Conservation (phyloP, 2,797 vertebrate genomes). For the Babyrousa celebensis region DNA sequence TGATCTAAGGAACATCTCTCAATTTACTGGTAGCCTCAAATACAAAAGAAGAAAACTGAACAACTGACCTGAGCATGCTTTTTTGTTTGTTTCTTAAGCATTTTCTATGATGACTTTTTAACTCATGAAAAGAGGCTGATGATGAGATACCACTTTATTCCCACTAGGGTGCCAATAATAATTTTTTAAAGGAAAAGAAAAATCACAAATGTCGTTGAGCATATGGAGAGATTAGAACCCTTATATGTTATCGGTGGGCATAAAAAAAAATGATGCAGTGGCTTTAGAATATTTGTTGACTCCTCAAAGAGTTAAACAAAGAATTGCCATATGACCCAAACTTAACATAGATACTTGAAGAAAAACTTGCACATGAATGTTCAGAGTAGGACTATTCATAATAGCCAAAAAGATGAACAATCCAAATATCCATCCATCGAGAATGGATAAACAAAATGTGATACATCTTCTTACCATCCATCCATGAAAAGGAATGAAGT, state of each 20-base stretch:
- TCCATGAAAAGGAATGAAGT: neutral
- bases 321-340: neutral
- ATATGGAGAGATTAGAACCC: neutral
- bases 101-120: constrained; percentile 27
- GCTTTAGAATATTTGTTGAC: neutral
- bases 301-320: constrained; percentile 43
- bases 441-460: neutral
- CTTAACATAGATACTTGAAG: neutral
- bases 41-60: constrained; percentile 65
- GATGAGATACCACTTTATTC: constrained; percentile 14
- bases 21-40: neutral
- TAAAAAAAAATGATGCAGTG: neutral
- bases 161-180: neutral
- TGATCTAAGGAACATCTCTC: constrained; percentile 42
- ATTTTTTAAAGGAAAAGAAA: neutral
- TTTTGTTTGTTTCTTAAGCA: neutral
- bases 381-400: neutral
- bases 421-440: neutral
- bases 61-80: neutral
- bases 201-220: neutral
- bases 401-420: neutral
- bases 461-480: neutral
- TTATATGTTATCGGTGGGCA: neutral
- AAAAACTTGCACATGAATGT: neutral
- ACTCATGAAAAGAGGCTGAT: constrained; percentile 19